phyloP scores from a whole-genome alignment of 1,140 invertebrate species.

The Linepithema humile region DNA sequence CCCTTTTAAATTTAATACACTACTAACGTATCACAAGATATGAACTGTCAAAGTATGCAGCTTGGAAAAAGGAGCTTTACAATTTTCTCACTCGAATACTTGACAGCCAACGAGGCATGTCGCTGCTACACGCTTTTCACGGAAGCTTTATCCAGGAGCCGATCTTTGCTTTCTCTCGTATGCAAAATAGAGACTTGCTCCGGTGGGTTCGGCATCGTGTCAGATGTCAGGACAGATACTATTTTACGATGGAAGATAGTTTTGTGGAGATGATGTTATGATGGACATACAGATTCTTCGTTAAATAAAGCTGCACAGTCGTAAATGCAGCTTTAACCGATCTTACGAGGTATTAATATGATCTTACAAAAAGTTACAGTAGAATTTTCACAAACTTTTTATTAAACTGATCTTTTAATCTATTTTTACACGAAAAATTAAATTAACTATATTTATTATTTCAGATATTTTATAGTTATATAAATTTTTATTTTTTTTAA shows the following conservation, averaged over 20 bases:
- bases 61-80: not conserved
- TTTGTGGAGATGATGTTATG: not conserved
- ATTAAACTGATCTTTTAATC: not conserved
- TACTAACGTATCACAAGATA: too few species aligned
- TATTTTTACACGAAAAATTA: not conserved
- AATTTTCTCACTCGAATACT: conserved; percentile 45
- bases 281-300: not conserved
- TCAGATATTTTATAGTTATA: not conserved
- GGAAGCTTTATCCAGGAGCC: conserved; percentile 2
- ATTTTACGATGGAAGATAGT: conserved; percentile 9
- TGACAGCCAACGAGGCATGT: conserved; percentile 22
- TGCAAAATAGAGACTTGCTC: not conserved
- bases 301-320: too few species aligned
- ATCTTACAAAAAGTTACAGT: too few species aligned
- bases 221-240: conserved; percentile 18
- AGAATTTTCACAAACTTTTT: not conserved
- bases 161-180: conserved; percentile 9
- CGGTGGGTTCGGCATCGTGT: conserved; percentile 10
- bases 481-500: not conserved
- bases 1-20: too few species aligned
- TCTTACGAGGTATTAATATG: too few species aligned
- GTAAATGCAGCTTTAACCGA: not conserved
- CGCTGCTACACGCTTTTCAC: conserved; percentile 7
- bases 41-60: not conserved
- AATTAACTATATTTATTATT: not conserved